Conservation (phyloP, 1,140 invertebrate species). For the Metaphire vulgaris region DNA sequence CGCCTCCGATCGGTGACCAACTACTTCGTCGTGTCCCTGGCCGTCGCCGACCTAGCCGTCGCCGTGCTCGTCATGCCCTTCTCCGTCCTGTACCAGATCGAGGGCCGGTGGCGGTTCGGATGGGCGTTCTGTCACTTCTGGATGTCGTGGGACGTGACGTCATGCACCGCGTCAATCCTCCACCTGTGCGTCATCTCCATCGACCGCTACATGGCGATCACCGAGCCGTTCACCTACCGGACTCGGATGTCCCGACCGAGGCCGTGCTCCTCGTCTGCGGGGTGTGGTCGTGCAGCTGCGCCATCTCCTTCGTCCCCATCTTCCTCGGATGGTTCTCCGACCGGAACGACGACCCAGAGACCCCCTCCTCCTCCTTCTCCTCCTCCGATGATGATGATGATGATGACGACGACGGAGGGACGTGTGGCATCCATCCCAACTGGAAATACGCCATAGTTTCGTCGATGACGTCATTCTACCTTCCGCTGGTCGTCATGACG, state of each 20-base stretch:
- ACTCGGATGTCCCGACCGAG: slow-evolving; percentile 44
- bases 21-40: slow-evolving; percentile 62
- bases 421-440: slow-evolving; percentile 49
- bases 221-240: slow-evolving; percentile 44
- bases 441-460: slow-evolving; percentile 32
- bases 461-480: slow-evolving; percentile 57
- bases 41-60: slow-evolving; percentile 62
- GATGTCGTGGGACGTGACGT: slow-evolving; percentile 36
- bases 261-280: slow-evolving; percentile 83
- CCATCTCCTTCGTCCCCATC: slow-evolving; percentile 89
- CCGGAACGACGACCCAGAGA: background rate
- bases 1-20: slow-evolving; percentile 56
- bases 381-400: slow-evolving; percentile 60
- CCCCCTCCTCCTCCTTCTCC: slow-evolving; percentile 41
- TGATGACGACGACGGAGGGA: slow-evolving; percentile 5
- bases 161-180: slow-evolving; percentile 37
- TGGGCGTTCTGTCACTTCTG: slow-evolving; percentile 71
- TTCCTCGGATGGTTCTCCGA: slow-evolving; percentile 66
- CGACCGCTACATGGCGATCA: slow-evolving; percentile 57
- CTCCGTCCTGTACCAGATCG: slow-evolving; percentile 46
- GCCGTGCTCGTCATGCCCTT: slow-evolving; percentile 63
- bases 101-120: slow-evolving; percentile 50
- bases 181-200: slow-evolving; percentile 51
- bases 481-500: slow-evolving; percentile 49
- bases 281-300: slow-evolving; percentile 83